A percentile compares a stretch with the other conserved stretches of the same genome.
Conservation (phyloP, 2,888 invertebrate species). For the Zaprionus obscuricornis region DNA sequence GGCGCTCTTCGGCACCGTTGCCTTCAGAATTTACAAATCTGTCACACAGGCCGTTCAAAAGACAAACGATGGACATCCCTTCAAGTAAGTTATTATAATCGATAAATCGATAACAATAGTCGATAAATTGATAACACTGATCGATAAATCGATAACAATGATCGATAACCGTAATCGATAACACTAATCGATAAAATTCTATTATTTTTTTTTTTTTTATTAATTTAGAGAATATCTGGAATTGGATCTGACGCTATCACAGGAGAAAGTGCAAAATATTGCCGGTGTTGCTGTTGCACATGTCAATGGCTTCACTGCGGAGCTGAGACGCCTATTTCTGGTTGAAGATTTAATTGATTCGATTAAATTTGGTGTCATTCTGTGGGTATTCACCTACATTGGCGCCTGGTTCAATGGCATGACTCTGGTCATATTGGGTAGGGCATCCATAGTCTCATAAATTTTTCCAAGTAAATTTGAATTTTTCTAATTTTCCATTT, state of each 20-base stretch:
- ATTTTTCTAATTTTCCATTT: constrained; percentile 1
- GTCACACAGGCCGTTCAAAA: constrained; percentile 98
- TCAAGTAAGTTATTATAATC: constrained; percentile 89
- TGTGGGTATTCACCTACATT: constrained; percentile 98
- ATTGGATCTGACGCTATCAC: constrained; percentile 92
- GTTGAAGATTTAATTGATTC: constrained; percentile 98
- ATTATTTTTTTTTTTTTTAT: not conserved
- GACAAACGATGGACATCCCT: constrained; percentile 97
- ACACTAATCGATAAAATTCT: too few species aligned
- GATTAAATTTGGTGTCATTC: constrained; percentile 95
- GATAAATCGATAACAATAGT: not conserved
- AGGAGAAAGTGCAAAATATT: constrained; percentile 95
- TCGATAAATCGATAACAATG: too few species aligned
- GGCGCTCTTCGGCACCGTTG: constrained; percentile 92
- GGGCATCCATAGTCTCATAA: too few species aligned
- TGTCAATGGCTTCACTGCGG: constrained; percentile 90
- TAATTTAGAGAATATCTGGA: constrained; percentile 90
- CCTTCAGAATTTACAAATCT: constrained; percentile 98
- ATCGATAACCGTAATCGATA: too few species aligned
- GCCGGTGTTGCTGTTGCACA: constrained; percentile 94
- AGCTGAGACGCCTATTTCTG: constrained; percentile 96
- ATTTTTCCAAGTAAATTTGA: constrained; percentile 20
- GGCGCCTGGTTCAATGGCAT: constrained; percentile 99
- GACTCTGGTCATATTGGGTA: constrained; percentile 98
- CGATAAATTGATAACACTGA: too few species aligned